These are phyloP conservation scores for Acrossocheilus wenchowensis DNA, from an alignment of 2,797 vertebrate species.

Conservation along the genomic window DNA sequence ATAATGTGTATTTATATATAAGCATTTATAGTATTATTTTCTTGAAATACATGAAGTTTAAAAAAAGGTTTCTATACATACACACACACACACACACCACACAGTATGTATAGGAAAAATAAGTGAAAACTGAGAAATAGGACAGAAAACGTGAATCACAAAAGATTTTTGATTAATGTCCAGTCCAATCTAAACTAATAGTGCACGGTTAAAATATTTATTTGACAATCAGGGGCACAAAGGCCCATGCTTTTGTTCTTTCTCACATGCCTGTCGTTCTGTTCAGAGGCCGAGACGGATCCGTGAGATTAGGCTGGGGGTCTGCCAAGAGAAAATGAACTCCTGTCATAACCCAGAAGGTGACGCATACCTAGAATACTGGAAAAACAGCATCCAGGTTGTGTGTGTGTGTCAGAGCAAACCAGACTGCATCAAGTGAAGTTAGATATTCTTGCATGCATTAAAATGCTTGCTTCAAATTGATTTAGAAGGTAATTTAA, in stretches of 20 bases:
- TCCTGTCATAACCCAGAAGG: slow-evolving; percentile 4
- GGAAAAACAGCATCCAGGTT: not conserved
- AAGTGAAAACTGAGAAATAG: not conserved
- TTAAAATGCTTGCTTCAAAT: not conserved
- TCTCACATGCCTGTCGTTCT: not conserved
- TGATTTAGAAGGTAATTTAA: not conserved
- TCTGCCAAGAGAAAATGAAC: slow-evolving; percentile 15
- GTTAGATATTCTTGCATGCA: not conserved
- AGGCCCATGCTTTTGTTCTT: not conserved
- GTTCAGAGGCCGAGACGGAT: slow-evolving; percentile 11
- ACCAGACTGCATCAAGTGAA: not conserved
- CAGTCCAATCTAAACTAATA: not conserved
- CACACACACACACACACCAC: too few species aligned
- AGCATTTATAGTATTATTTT: not conserved
- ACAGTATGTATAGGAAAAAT: too few species aligned
- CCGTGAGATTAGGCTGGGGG: not conserved
- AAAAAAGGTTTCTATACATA: not conserved
- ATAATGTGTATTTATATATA: not conserved
- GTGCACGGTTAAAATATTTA: not conserved
- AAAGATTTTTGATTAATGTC: not conserved
- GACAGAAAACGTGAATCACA: not conserved
- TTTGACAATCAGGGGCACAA: slow-evolving; percentile 1
- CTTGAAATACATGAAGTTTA: not conserved
- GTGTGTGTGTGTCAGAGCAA: not conserved
- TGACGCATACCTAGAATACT: not conserved